These are phyloP conservation scores for Hypomecis punctinalis DNA, from an alignment of 2,888 invertebrate species.

Conservation along the genomic window DNA sequence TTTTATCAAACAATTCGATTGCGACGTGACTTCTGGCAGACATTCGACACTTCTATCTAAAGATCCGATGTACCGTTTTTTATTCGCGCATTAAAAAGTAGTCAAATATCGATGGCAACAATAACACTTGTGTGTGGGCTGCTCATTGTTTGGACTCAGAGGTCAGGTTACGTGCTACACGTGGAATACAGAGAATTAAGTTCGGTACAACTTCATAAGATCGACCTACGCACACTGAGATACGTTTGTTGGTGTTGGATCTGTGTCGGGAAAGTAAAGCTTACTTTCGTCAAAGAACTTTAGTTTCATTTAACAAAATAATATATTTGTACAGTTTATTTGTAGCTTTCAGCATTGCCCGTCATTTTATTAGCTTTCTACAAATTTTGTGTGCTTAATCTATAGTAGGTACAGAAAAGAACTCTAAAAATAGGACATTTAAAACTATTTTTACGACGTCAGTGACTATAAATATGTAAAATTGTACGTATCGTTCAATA, in stretches of 20 bases:
- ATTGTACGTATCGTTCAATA: too few species aligned
- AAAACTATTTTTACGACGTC: too few species aligned
- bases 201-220: not conserved
- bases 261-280: not conserved
- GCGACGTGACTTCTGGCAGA: constrained; percentile 30
- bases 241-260: constrained; percentile 3
- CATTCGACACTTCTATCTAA: constrained; percentile 37
- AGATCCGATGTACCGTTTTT: constrained; percentile 50
- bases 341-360: too few species aligned
- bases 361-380: too few species aligned
- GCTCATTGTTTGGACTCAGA: constrained; percentile 65
- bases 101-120: constrained; percentile 54
- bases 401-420: too few species aligned
- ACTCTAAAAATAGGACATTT: too few species aligned
- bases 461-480: too few species aligned
- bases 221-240: constrained; percentile 17
- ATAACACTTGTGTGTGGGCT: constrained; percentile 64
- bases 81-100: constrained; percentile 66
- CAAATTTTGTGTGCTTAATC: too few species aligned
- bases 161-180: constrained; percentile 47
- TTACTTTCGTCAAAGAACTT: not conserved
- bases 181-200: constrained; percentile 19
- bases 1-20: constrained; percentile 31
- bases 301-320: too few species aligned
- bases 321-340: too few species aligned